Evolutionary conservation across 2,888 invertebrate species (phyloP).

Genomic region (Amblyjoppa proteus): DNA sequence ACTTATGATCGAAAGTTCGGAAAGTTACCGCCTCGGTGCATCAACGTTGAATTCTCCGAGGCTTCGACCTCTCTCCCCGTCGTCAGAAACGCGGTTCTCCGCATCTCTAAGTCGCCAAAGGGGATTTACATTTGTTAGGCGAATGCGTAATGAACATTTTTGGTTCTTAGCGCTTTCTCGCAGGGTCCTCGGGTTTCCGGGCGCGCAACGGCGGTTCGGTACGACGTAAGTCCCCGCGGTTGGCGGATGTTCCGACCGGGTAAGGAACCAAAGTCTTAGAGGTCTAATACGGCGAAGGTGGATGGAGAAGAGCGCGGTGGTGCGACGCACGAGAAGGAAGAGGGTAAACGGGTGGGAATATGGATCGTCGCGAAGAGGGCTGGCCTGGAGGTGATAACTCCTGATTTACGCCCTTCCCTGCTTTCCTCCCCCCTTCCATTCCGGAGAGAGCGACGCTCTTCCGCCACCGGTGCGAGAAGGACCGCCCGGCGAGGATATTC

Average conservation of each 20-base stretch:
- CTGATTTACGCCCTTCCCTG: slow-evolving; percentile 79
- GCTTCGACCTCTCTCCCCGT: background rate
- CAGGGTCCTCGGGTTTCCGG: background rate
- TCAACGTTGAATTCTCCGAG: slow-evolving; percentile 13
- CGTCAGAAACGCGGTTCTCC: slow-evolving; percentile 23
- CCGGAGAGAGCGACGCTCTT: slow-evolving; percentile 44
- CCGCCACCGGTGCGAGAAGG: slow-evolving; percentile 50
- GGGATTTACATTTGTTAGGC: slow-evolving; percentile 81
- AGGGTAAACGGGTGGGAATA: slow-evolving; percentile 68
- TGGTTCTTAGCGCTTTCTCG: slow-evolving; percentile 65
- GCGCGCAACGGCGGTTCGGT: background rate
- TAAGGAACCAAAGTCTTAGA: slow-evolving; percentile 48
- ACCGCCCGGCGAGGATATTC: slow-evolving; percentile 36
- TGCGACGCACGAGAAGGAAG: slow-evolving; percentile 49
- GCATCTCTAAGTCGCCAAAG: slow-evolving; percentile 65
- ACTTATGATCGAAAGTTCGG: slow-evolving; percentile 33
- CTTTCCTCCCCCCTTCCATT: slow-evolving; percentile 55
- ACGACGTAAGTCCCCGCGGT: slow-evolving; percentile 43
- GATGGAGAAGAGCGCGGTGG: slow-evolving; percentile 55
- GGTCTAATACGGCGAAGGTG: background rate
- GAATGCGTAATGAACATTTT: slow-evolving; percentile 80
- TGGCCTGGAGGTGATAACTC: slow-evolving; percentile 81
- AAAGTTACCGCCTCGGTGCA: slow-evolving; percentile 5
- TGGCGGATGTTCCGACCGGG: slow-evolving; percentile 46
- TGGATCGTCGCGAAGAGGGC: slow-evolving; percentile 74